phyloP scores from a whole-genome alignment of 2,888 invertebrate species.

The Ctena decussata region DNA sequence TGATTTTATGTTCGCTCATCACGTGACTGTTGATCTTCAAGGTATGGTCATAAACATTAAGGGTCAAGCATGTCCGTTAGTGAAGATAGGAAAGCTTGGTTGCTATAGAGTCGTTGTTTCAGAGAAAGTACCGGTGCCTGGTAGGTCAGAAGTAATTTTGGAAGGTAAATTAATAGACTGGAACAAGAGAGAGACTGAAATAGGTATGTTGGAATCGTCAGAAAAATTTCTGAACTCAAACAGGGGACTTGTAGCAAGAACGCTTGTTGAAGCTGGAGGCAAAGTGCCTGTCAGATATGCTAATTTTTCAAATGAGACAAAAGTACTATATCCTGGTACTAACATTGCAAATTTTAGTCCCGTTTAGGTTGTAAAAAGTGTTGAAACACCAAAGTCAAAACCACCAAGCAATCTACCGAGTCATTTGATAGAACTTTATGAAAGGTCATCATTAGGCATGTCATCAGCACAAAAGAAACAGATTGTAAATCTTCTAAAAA shows the following conservation, averaged over 20 bases:
- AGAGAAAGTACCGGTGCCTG: conserved; percentile 21
- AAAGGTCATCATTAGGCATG: neutral
- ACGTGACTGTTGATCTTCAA: neutral
- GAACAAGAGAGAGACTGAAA: neutral
- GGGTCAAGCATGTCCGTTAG: too few species aligned
- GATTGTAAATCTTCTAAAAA: neutral
- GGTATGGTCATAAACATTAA: neutral
- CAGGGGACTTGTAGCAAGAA: conserved; percentile 20
- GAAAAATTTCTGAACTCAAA: conserved; percentile 3
- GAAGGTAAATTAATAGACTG: neutral
- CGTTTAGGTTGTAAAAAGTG: neutral
- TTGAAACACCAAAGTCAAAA: neutral
- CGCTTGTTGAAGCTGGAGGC: conserved; percentile 24
- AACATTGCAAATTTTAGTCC: conserved; percentile 14
- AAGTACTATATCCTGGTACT: conserved; percentile 24
- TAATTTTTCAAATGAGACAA: conserved; percentile 29
- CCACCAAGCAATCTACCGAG: neutral
- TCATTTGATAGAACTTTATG: neutral
- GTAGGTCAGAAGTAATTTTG: conserved; percentile 26
- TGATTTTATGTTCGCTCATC: conserved; percentile 18
- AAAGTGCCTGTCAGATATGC: conserved; percentile 34
- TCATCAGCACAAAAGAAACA: neutral
- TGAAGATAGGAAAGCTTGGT: neutral
- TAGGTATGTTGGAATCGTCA: conserved; percentile 28
- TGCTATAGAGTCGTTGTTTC: conserved; percentile 20